These are phyloP conservation scores for Oscheius myriophilus DNA, from an alignment of 2,888 invertebrate genomes.

Conservation along the genomic window DNA sequence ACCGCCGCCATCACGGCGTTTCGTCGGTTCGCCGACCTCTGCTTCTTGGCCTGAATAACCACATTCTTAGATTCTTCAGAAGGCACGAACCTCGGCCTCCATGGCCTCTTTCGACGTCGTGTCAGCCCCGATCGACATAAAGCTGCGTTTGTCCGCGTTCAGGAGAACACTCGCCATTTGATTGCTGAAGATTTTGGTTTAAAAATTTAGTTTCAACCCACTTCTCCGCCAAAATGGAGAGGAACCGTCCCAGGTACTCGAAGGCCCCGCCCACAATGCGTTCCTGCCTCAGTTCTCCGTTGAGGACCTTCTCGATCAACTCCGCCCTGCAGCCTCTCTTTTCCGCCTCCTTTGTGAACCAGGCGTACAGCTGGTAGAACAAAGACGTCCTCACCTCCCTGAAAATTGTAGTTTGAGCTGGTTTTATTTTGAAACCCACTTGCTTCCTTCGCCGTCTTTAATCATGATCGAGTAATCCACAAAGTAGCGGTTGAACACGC, in stretches of 20 bases:
- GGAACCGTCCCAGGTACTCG: conserved; percentile 41
- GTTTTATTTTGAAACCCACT: no score
- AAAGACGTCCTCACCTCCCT: conserved; percentile 8
- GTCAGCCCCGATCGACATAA: no score
- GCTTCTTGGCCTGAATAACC: no score
- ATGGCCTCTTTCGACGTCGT: no score
- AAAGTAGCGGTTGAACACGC: neutral
- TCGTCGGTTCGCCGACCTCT: conserved; percentile 1
- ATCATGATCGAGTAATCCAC: neutral
- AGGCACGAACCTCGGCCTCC: no score
- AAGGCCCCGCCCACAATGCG: conserved; percentile 37
- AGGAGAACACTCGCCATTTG: no score
- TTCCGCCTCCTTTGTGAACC: conserved; percentile 22
- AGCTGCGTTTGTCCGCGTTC: no score
- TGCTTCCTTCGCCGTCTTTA: no score
- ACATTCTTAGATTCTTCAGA: no score
- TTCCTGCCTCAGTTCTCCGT: conserved; percentile 28
- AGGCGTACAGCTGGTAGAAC: conserved; percentile 18
- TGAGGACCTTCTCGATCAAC: conserved; percentile 27
- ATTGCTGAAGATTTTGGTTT: no score
- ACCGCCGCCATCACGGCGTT: neutral
- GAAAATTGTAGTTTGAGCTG: neutral
- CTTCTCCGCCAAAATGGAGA: conserved; percentile 33
- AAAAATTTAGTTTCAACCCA: conserved; percentile 1
- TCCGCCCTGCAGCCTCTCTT: conserved; percentile 22